A percentile compares a stretch with the other conserved stretches of the same genome.
Evolutionary conservation across 1,140 invertebrate species (phyloP).

Genomic region (Coelopa frigida): DNA sequence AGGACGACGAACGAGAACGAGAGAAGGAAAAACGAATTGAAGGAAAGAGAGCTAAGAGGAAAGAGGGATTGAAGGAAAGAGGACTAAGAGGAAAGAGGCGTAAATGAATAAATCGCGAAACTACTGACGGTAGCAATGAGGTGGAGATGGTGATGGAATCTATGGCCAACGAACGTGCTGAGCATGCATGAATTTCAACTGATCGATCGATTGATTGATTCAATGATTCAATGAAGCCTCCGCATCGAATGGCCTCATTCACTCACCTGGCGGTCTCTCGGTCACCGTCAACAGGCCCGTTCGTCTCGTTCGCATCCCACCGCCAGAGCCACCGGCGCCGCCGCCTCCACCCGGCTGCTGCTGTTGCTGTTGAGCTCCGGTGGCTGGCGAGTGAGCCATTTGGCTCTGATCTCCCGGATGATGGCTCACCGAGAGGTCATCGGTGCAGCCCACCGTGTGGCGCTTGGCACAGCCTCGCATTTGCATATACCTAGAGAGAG

Average conservation of each 20-base stretch:
- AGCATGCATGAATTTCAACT: too few species aligned
- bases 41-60: too few species aligned
- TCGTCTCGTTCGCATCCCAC: slow-evolving; percentile 58
- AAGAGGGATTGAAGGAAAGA: too few species aligned
- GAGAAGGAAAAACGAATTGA: too few species aligned
- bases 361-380: slow-evolving; percentile 24
- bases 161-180: too few species aligned
- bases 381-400: slow-evolving; percentile 31
- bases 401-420: slow-evolving; percentile 43
- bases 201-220: too few species aligned
- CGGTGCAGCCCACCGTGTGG: slow-evolving; percentile 50
- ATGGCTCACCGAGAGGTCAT: slow-evolving; percentile 39
- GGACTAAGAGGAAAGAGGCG: too few species aligned
- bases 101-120: too few species aligned
- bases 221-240: background rate
- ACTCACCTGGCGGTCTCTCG: slow-evolving; percentile 73
- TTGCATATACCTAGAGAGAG: slow-evolving; percentile 59
- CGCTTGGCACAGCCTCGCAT: slow-evolving; percentile 59
- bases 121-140: too few species aligned
- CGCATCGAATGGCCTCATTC: background rate
- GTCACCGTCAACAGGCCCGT: slow-evolving; percentile 77
- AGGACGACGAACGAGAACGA: too few species aligned
- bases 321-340: slow-evolving; percentile 24
- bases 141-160: too few species aligned
- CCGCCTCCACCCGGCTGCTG: slow-evolving; percentile 41